Percentiles rank a stretch among this genome's conserved stretches.
Conservation (phyloP, 1,140 invertebrate species). For the Aphelinus certus region DNA sequence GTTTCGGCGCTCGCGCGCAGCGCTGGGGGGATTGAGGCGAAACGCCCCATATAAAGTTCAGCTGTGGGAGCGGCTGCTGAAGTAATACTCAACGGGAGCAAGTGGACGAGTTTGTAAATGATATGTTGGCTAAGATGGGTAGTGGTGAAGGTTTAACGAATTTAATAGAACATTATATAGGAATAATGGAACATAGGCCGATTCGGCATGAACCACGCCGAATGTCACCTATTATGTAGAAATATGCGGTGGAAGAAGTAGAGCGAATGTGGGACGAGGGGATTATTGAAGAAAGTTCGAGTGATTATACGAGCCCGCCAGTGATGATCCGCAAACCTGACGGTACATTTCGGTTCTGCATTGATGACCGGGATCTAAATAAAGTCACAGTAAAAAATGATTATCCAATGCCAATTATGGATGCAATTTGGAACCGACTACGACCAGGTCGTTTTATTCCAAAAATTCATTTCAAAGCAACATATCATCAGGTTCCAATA, state of each 20-base stretch:
- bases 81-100: conserved; percentile 4
- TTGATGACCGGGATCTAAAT: too few species aligned
- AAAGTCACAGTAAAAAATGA: conserved; percentile 19
- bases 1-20: too few species aligned
- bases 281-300: too few species aligned
- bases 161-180: conserved; percentile 1
- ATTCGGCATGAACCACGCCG: too few species aligned
- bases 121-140: background rate
- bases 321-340: conserved; percentile 35
- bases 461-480: conserved; percentile 15
- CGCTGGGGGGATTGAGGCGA: too few species aligned
- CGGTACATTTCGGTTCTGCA: too few species aligned
- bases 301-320: conserved; percentile 41
- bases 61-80: too few species aligned
- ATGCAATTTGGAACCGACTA: background rate
- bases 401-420: conserved; percentile 41
- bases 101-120: background rate
- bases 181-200: background rate
- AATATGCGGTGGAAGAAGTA: conserved; percentile 22
- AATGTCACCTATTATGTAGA: too few species aligned
- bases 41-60: too few species aligned
- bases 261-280: conserved; percentile 44
- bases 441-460: background rate
- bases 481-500: conserved; percentile 24
- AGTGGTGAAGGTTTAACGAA: background rate